Evolutionary conservation across 1,140 invertebrate species (phyloP).

Genomic region (Diachasmimorpha longicaudata): DNA sequence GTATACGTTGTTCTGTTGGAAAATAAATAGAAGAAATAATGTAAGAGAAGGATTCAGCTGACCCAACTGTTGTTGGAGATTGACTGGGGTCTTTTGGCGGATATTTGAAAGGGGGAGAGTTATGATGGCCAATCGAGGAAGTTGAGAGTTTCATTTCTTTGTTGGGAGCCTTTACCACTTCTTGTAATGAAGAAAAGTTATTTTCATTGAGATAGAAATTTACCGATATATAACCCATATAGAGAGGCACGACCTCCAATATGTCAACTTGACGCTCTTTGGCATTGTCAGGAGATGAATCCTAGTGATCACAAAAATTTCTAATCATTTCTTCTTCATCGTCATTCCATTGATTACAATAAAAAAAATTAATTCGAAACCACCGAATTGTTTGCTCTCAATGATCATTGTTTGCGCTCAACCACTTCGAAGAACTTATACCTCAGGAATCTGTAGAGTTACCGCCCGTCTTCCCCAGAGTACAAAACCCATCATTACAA

Average conservation of each 20-base stretch:
- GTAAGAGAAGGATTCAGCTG: slow-evolving; percentile 18
- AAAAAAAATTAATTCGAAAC: background rate
- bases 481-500: background rate
- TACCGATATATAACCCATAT: too few species aligned
- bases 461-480: background rate
- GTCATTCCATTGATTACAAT: too few species aligned
- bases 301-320: too few species aligned
- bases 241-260: too few species aligned
- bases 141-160: background rate
- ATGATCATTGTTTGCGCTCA: background rate
- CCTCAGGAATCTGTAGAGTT: background rate
- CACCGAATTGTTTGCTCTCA: background rate
- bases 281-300: too few species aligned
- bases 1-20: slow-evolving; percentile 3
- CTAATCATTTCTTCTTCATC: too few species aligned
- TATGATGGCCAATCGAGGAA: background rate
- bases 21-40: background rate
- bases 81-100: background rate
- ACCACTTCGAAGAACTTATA: background rate
- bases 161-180: too few species aligned
- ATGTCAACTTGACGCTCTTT: too few species aligned
- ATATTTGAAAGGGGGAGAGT: background rate
- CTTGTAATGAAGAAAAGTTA: too few species aligned
- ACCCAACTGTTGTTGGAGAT: background rate
- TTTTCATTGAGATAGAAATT: too few species aligned